Evolutionary conservation across 2,113 vertebrate genomes (phyloP).

Genomic region (Elgaria multicarinata): DNA sequence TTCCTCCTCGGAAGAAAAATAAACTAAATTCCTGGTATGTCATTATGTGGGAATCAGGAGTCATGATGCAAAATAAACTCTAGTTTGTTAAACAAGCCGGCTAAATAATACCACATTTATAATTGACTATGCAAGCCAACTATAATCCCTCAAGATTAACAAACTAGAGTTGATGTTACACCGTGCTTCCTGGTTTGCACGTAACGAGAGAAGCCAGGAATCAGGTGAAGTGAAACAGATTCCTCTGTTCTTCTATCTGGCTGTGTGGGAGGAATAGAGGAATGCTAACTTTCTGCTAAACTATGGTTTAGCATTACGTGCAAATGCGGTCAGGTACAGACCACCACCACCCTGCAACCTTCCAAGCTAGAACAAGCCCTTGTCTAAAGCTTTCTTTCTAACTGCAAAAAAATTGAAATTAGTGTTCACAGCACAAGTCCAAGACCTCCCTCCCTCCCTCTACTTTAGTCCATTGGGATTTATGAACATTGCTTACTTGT

Average conservation of each 20-base stretch:
- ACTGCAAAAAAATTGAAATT: background rate
- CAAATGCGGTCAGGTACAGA: background rate
- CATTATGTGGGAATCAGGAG: background rate
- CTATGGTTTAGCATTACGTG: background rate
- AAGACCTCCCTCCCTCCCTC: background rate
- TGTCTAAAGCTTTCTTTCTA: background rate
- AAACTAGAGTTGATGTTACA: background rate
- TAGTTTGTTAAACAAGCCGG: no score
- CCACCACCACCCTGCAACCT: background rate
- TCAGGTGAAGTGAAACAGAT: background rate
- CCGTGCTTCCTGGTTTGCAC: no score
- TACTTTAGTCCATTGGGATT: background rate
- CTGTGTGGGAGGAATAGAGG: background rate
- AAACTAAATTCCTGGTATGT: background rate
- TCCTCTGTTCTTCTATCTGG: background rate
- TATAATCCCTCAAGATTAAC: background rate
- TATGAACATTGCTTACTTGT: background rate
- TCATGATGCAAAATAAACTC: background rate
- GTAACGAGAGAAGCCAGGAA: background rate
- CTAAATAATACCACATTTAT: no score
- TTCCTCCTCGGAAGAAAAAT: background rate
- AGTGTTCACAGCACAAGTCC: background rate
- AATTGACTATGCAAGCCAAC: no score
- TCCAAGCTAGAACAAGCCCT: no score
- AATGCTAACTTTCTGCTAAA: background rate